Evolutionary conservation across 2,113 vertebrate genomes (phyloP).

Genomic region (Cryptotis parvus): DNA sequence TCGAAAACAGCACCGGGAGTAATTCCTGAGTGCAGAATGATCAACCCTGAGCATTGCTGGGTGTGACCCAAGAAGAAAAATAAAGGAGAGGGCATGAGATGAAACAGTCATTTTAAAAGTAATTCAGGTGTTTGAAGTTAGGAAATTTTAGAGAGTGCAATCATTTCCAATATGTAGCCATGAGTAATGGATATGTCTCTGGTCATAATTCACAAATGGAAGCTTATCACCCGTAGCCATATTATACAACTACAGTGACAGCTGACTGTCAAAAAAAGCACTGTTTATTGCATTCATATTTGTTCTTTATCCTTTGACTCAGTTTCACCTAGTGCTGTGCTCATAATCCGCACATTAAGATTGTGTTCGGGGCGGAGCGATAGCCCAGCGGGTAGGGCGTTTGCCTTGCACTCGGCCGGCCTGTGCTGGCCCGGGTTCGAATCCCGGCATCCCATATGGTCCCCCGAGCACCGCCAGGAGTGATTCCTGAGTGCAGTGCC

Average conservation of each 20-base stretch:
- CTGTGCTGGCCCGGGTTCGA: too few relatives aligned
- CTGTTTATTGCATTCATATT: neutral
- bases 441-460: too few relatives aligned
- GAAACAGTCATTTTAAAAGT: conserved; percentile 42
- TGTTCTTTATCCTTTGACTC: neutral
- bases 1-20: too few relatives aligned
- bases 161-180: conserved; percentile 25
- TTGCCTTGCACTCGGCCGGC: too few relatives aligned
- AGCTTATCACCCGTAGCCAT: neutral
- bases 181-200: conserved; percentile 40
- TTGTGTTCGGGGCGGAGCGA: too few relatives aligned
- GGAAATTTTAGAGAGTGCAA: neutral
- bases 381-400: too few relatives aligned
- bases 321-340: neutral
- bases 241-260: neutral
- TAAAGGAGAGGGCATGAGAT: neutral
- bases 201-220: conserved; percentile 49
- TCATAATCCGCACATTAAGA: conserved; percentile 23
- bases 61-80: too few relatives aligned
- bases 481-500: too few relatives aligned
- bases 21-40: too few relatives aligned
- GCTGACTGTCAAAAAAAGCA: neutral
- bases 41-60: too few relatives aligned
- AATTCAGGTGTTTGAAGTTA: conserved; percentile 23
- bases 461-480: too few relatives aligned